phyloP scores from a whole-genome alignment of 2,797 vertebrate species.

The Erethizon dorsatum region DNA sequence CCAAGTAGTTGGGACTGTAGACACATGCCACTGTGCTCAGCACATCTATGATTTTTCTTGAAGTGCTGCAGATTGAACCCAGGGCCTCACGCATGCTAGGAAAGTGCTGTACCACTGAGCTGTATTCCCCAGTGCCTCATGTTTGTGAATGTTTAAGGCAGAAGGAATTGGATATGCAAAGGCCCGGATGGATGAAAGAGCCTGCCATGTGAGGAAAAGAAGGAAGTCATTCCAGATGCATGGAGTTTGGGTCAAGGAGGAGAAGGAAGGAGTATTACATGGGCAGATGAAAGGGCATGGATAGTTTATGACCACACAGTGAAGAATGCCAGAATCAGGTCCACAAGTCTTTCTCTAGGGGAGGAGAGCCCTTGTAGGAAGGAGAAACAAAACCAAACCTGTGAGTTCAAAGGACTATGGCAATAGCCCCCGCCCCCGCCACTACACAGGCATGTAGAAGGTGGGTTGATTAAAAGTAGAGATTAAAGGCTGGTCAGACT shows the following conservation, averaged over 20 bases:
- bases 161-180: conserved; percentile 6
- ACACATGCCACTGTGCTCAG: neutral
- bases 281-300: neutral
- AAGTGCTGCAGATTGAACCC: neutral
- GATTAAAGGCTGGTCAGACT: neutral
- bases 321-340: conserved; percentile 24
- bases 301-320: neutral
- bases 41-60: neutral
- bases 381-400: neutral
- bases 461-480: conserved; percentile 24
- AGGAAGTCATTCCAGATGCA: neutral
- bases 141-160: conserved; percentile 55
- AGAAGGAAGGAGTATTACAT: neutral
- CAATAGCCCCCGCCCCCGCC: too few species aligned
- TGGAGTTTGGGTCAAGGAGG: conserved; percentile 20
- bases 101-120: neutral
- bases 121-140: neutral
- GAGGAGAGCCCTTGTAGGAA: neutral
- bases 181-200: neutral
- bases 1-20: neutral
- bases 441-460: neutral
- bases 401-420: neutral
- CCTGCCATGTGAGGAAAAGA: conserved; percentile 7
- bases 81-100: neutral
- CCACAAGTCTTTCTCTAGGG: neutral